phyloP scores from a whole-genome alignment of 2,888 invertebrate species.

The Drosophila prostipennis region DNA sequence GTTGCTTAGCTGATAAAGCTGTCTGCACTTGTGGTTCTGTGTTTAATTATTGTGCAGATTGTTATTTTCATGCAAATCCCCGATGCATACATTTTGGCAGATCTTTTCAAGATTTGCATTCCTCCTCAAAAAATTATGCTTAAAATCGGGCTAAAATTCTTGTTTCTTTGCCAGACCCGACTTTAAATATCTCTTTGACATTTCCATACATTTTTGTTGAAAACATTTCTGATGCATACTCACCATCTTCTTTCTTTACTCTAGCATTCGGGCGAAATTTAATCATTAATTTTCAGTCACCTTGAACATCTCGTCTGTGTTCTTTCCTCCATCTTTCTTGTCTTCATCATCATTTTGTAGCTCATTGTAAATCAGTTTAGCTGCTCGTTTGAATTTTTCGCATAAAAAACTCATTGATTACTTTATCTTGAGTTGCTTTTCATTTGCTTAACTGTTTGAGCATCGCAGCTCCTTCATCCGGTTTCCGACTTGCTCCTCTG shows the following conservation, averaged over 20 bases:
- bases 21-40: conserved; percentile 29
- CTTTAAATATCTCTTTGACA: conserved; percentile 3
- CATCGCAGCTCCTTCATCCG: conserved; percentile 19
- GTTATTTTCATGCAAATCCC: conserved; percentile 12
- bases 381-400: conserved; percentile 30
- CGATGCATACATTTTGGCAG: conserved; percentile 2
- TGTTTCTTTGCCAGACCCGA: too few species aligned
- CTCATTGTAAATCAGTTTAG: conserved; percentile 41
- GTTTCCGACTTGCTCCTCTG: conserved; percentile 6
- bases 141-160: too few species aligned
- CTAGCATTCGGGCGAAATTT: conserved; percentile 1
- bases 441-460: conserved; percentile 50
- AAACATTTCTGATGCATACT: conserved; percentile 4
- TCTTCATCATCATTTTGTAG: conserved; percentile 14
- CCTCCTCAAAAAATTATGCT: too few species aligned
- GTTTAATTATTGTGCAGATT: conserved; percentile 14
- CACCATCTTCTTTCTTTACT: background rate
- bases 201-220: conserved; percentile 1
- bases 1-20: conserved; percentile 49
- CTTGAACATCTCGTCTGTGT: conserved; percentile 6
- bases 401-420: conserved; percentile 55
- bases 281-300: conserved; percentile 25
- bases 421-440: conserved; percentile 54
- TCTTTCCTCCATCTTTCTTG: conserved; percentile 1
- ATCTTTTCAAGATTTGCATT: background rate